Evolutionary conservation across 2,888 invertebrate genomes (phyloP), one percentile per base, ranked within the genome.

Genomic region (Epirrita christyi): DNA sequence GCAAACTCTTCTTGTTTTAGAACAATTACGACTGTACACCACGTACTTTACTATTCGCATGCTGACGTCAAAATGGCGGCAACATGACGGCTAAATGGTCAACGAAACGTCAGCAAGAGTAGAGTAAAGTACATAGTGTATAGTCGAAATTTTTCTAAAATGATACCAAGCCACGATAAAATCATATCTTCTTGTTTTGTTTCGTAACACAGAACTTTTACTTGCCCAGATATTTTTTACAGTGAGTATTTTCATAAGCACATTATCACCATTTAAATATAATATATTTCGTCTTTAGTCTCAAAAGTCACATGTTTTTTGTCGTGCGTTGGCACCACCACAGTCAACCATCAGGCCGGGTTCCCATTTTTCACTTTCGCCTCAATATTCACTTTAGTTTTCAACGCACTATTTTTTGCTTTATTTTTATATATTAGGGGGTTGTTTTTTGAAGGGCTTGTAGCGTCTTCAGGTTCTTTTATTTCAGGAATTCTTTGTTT

Each of bases 231-330:
- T 40, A 3, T 15, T 14, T 10, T 40, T 15, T 42, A 41, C 37
- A 28, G 15, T 27, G 8, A 50, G 15, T 32, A 32, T 32, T 32
- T 32, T 32, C 55, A 51, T 55, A 51, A 50, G 47, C 59, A 61
- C 54, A 52, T 46, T 49, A 32, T 1, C 55, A 56, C 50, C 29
- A 28, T 49, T 55, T 51, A 90, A 71, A 92, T 89, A 68, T 92
- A 92, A 63, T 90, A 86, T 64, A 92, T 75, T 67, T 85, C 80
- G 73, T 92, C 91, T 55, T 78, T 82, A 51, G 82, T 72, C 74
- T 90, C 87, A 61, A 92, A 92, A 68, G 92, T 92, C 68, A 92
- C 92, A 77, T 89, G 91, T 80, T 92, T 92, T 63, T 83, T 82
- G 70, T 77, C 80, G 74, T 80, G 83, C 73, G 80, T 67, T 34